Percentiles rank a stretch among this genome's conserved stretches.
phyloP scores from a whole-genome alignment of 2,113 vertebrate species.

The Riparia riparia region DNA sequence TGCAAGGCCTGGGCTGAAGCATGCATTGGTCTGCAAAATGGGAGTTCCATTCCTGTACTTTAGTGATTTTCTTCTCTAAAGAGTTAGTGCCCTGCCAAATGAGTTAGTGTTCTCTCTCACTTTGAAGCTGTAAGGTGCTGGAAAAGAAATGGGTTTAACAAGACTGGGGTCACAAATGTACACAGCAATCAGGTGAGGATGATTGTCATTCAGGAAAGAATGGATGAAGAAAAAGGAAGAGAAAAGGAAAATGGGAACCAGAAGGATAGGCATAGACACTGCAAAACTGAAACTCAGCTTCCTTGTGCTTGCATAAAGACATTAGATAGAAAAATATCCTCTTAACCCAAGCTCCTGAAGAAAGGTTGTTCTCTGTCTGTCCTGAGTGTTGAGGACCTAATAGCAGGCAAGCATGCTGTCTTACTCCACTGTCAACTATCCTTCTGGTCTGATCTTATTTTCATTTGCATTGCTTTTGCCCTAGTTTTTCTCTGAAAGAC shows the following conservation, averaged over 20 bases:
- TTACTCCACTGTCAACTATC: background rate
- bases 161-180: background rate
- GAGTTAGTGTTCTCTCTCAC: background rate
- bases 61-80: background rate
- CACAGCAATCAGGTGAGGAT: background rate
- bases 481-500: background rate
- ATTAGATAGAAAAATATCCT: background rate
- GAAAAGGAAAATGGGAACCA: background rate
- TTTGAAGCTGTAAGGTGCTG: background rate
- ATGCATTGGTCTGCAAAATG: background rate
- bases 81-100: background rate
- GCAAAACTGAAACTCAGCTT: background rate
- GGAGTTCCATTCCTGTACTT: background rate
- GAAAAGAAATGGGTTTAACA: background rate
- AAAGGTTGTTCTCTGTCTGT: background rate
- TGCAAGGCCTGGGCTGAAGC: background rate
- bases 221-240: background rate
- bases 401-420: background rate
- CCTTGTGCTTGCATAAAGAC: background rate
- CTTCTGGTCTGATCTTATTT: conserved; percentile 1
- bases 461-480: background rate
- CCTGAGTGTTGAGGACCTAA: background rate
- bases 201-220: background rate
- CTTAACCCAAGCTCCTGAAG: background rate
- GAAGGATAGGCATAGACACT: background rate